Base-by-base conservation (phyloP, 2,888 invertebrate genomes). In the Periphyllus acericola region DNA sequence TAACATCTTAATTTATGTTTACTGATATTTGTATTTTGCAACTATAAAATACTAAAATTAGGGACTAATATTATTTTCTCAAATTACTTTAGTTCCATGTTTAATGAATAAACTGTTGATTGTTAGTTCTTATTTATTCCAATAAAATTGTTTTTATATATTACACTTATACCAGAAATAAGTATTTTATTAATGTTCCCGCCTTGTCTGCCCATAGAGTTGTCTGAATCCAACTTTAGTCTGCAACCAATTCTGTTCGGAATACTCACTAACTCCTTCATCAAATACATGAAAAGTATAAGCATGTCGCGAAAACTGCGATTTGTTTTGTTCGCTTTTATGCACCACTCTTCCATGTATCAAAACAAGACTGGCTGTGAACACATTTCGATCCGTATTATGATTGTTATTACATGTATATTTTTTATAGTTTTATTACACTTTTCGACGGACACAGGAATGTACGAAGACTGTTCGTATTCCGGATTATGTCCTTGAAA, bases 231-330 rank as follows among this genome's bases (percentile, higher is more conserved):
- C 93, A 76, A 93, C 91, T 0, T 95, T 94, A 86, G 95, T 94
- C 91, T 96, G 97, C 1, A 97, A 92, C 98, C 98, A 99, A 91
- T 98, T 99, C 14, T 95, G 94, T 74, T 94, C 92, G 0, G 96
- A 94, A 92, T 96, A 99, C 87, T 93, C 92, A 55, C 95, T 95
- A 89, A 95, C 92, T 32, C 94, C 92, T 89, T 94, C 94, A 91
- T 99, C 99, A 88, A 96, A 93, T 0, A 98, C 94, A 91, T 99
- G 99, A 92, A 99, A 98, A 11, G 98, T 98, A 92, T 99, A 99
- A 1, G 97, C 97, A 90, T 97, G 96, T 60, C 99, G 94, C n/a
- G 97, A 95, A 89, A 94, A 93, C 3, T 93, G 91, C 0, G 98
- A 98, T 89, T 93, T 95, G 92, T 99, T 99, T 17, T 93, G 93